Evolutionary conservation across 2,888 invertebrate genomes (phyloP).

Genomic region (Nomada hirtipes): DNA sequence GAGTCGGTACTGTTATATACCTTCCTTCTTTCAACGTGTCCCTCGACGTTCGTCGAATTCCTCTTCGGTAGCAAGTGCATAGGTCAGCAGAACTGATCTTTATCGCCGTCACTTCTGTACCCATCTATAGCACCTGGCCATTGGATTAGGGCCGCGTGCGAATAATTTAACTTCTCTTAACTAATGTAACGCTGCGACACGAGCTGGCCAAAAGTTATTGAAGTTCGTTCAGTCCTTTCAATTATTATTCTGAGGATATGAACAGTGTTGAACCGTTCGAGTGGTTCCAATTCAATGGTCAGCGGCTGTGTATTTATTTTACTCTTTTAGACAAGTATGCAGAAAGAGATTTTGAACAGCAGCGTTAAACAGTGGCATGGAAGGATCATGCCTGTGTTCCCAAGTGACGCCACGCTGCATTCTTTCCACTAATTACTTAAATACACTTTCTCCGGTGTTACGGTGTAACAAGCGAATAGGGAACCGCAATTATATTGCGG

Average conservation of each 20-base stretch:
- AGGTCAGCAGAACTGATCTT: constrained; percentile 10
- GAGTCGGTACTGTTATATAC: constrained; percentile 57
- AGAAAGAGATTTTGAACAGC: neutral
- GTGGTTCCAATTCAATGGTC: no score
- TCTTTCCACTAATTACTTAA: constrained; percentile 46
- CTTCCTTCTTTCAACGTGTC: constrained; percentile 10
- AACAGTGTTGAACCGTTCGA: no score
- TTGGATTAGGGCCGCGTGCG: no score
- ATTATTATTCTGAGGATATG: no score
- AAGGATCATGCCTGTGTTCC: constrained; percentile 19
- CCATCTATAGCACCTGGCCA: neutral
- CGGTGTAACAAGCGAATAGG: constrained; percentile 23
- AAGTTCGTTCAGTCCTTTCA: no score
- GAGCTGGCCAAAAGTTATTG: no score
- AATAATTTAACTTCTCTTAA: no score
- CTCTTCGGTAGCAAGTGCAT: constrained; percentile 5
- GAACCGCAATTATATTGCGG: constrained; percentile 44
- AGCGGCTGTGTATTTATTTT: no score
- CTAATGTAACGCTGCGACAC: no score
- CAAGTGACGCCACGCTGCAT: constrained; percentile 35
- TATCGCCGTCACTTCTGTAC: neutral
- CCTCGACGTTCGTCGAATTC: constrained; percentile 33
- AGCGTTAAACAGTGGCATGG: neutral
- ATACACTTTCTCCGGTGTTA: constrained; percentile 57
- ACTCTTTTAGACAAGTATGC: no score